Evolutionary conservation across 2,113 vertebrate genomes (phyloP), one percentile per base, ranked within the genome.

Genomic region (Nesospiza acunhae): DNA sequence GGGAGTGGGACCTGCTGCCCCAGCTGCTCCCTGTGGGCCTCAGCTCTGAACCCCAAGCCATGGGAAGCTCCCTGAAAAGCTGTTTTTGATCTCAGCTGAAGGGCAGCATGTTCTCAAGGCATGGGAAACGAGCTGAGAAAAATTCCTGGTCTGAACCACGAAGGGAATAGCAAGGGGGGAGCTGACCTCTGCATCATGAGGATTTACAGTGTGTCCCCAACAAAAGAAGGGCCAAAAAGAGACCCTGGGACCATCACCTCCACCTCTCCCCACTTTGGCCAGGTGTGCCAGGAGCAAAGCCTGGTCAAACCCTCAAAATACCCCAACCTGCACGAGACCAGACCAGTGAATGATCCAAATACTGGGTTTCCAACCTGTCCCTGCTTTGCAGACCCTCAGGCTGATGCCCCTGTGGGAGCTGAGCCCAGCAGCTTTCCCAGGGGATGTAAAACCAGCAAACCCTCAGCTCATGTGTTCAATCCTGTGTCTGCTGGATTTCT

Each of bases 401-500:
- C 39, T 15, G 64, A 10, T 18, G 16, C 1, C 16, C 31, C 23
- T 1, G 1, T 0, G 1, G 56, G 81, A 81, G 17, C 46, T 33
- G 68, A 87, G 46, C 63, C 64, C 84, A 18, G 74, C 17, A 31
- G 24, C 56, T 50, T 39, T 49, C 42, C 64, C 13, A 8, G 49
- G 41, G 41, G 73, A 39, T 2, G 17, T 0, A 44, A 66, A 77
- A 21, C 35, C 92, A 58, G 60, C 30, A 77, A 64, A 22, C 7
- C 24, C 63, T 41, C 5, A 6, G 24, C 53, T 56, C 35, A 1
- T 1, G 1, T 3, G 10, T 28, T 50, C 47, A 44, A 0, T 31
- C 22, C 37, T 28, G 3, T 9, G 1, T 5, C 73, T 63, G 53
- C 49, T 50, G 9, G 7, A 21, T 50, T 52, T 52, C 55, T 21